These are phyloP conservation scores for Dioctria rufipes DNA, from an alignment of 2,888 invertebrate genomes.

Conservation along the genomic window DNA sequence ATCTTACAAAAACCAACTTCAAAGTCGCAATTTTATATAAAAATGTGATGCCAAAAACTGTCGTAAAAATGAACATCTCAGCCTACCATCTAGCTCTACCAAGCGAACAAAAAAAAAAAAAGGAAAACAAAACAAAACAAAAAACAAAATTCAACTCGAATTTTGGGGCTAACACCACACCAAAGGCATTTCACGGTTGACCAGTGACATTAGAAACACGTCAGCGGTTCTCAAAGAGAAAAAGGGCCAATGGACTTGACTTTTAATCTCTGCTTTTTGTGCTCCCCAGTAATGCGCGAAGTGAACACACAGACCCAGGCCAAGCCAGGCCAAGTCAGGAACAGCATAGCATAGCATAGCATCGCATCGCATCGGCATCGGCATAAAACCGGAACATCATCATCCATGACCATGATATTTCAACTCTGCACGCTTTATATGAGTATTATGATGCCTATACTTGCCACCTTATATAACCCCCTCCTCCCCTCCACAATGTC, in stretches of 20 bases:
- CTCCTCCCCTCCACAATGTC: not conserved
- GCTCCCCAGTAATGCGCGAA: not conserved
- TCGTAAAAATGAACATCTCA: too few relatives aligned
- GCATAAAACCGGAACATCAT: too few relatives aligned
- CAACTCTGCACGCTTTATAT: too few relatives aligned
- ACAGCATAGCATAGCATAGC: not conserved
- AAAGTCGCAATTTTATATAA: not conserved
- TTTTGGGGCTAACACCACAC: constrained; percentile 30
- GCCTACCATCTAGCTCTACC: too few relatives aligned
- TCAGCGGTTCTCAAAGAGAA: constrained; percentile 48
- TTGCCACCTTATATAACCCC: not conserved
- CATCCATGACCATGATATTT: too few relatives aligned
- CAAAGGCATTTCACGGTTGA: constrained; percentile 42
- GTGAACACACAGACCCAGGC: not conserved
- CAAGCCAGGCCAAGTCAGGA: too few relatives aligned
- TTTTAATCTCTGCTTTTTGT: not conserved
- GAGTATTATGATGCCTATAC: too few relatives aligned
- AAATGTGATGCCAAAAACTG: too few relatives aligned
- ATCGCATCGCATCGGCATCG: not conserved
- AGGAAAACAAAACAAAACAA: not conserved
- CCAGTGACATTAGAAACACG: constrained; percentile 48
- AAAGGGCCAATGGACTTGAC: constrained; percentile 45
- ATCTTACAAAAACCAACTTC: not conserved
- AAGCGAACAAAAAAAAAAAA: too few relatives aligned
- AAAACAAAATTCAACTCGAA: not conserved